A percentile compares a stretch with the other conserved stretches of the same genome.
These are phyloP conservation scores for Drosophila neocordata DNA, from an alignment of 1,140 invertebrate species.

Conservation along the genomic window DNA sequence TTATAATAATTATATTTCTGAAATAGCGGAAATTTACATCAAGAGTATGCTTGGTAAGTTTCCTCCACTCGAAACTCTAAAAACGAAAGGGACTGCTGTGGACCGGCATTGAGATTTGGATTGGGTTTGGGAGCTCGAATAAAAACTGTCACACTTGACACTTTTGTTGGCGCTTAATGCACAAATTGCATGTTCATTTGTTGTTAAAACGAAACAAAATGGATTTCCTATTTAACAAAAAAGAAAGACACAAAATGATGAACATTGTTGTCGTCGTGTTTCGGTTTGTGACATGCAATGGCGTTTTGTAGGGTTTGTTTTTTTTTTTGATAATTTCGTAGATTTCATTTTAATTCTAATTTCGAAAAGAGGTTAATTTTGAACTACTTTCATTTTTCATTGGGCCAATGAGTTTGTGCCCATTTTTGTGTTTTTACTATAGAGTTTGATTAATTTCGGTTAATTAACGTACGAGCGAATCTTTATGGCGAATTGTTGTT, in stretches of 20 bases:
- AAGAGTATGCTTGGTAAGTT: slow-evolving; percentile 21
- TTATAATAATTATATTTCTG: slow-evolving; percentile 25
- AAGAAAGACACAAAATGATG: slow-evolving; percentile 17
- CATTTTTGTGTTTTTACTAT: slow-evolving; percentile 13
- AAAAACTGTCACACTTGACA: slow-evolving; percentile 67
- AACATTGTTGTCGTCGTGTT: slow-evolving; percentile 20
- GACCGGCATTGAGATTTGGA: slow-evolving; percentile 10
- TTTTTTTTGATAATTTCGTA: slow-evolving; percentile 15
- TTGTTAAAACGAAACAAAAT: slow-evolving; percentile 63
- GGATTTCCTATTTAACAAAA: slow-evolving; percentile 53
- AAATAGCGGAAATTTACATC: slow-evolving; percentile 53
- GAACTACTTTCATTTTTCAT: slow-evolving; percentile 63
- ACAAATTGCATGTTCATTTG: slow-evolving; percentile 71
- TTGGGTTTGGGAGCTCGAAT: slow-evolving; percentile 18
- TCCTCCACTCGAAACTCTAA: slow-evolving; percentile 29
- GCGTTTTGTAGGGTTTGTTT: slow-evolving; percentile 34
- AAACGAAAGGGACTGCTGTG: slow-evolving; percentile 40
- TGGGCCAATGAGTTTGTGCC: slow-evolving; percentile 44
- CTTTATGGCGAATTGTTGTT: slow-evolving; percentile 36
- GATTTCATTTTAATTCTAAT: slow-evolving; percentile 63
- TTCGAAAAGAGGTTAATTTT: slow-evolving; percentile 23
- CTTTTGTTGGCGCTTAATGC: slow-evolving; percentile 67
- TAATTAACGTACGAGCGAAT: slow-evolving; percentile 48
- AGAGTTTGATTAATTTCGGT: slow-evolving; percentile 63
- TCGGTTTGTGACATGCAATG: slow-evolving; percentile 54